Evolutionary conservation across 2,113 vertebrate genomes (phyloP).

Genomic region (Scophthalmus maximus): DNA sequence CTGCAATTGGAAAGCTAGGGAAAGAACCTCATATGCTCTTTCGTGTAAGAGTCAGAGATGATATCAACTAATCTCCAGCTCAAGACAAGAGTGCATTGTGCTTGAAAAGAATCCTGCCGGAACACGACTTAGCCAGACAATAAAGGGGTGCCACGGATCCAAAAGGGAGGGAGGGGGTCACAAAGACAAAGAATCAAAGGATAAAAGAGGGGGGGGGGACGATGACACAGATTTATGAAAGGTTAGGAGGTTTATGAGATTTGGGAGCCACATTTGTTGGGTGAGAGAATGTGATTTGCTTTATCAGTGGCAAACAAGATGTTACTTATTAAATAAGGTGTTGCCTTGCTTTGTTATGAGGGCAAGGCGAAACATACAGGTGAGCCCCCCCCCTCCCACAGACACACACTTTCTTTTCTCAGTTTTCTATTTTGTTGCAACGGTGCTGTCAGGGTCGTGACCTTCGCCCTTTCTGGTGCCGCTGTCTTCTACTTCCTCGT

Average conservation of each 20-base stretch:
- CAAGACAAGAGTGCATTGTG: constrained; percentile 67
- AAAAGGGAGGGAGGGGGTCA: constrained; percentile 30
- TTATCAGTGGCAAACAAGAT: constrained; percentile 70
- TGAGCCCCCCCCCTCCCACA: too few relatives aligned
- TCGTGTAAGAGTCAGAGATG: constrained; percentile 50
- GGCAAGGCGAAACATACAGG: constrained; percentile 31
- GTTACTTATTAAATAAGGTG: constrained; percentile 66
- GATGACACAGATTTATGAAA: constrained; percentile 64
- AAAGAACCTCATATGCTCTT: constrained; percentile 30
- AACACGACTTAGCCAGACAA: constrained; percentile 62
- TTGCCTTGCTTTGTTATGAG: constrained; percentile 58
- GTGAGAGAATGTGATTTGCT: constrained; percentile 68
- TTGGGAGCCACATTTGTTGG: constrained; percentile 64
- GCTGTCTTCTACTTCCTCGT: background rate
- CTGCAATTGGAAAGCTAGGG: constrained; percentile 6
- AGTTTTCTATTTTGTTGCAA: too few relatives aligned
- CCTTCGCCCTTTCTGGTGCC: background rate
- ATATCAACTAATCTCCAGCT: constrained; percentile 65
- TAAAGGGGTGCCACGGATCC: constrained; percentile 39
- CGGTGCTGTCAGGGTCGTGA: too few relatives aligned
- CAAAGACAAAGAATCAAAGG: constrained; percentile 52
- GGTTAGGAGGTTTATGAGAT: constrained; percentile 74
- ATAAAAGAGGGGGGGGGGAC: background rate
- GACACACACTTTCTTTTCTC: too few relatives aligned
- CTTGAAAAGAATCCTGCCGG: constrained; percentile 52